Base-by-base conservation (phyloP, 2,797 vertebrate genomes). In the Alfaro cultratus region DNA sequence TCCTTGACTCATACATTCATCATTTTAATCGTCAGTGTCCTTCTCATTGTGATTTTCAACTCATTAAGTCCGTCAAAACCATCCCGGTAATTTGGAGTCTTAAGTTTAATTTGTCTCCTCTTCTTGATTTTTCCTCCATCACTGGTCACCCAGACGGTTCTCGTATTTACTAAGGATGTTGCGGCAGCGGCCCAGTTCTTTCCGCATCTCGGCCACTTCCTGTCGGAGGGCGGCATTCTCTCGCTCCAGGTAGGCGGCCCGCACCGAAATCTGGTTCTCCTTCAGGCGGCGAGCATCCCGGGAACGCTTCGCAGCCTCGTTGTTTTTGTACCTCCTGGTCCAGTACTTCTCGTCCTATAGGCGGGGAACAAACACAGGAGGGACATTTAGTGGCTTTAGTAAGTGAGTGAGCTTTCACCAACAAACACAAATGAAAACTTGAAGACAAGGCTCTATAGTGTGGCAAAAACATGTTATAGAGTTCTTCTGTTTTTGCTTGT, bases 281-380 rank as follows among this genome's bases (percentile, higher is more conserved):
- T 99, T 99, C 8, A 98, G 94, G 6, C 98, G 95, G 31, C 98
- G 96, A 1, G 98, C 97, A 0, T 99, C 98, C 16, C 98, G 95
- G 0, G 98, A 99, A 2, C 98, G 97, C 91, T 98, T 98, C 1
- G 98, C 98, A 0, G 98, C 98, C 74, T 98, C 98, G 1, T 99
- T 99, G 94, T 99, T 98, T 93, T 97, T 97, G 79, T 96, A 96
- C 49, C 98, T 93, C 36, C 98, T 95, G 90, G 94, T 97, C 98
- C 98, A 99, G 85, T 99, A 99, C 83, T 97, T 97, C 70, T 98
- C 97, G 3, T 99, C 98, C 98, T 99, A 75, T 99, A 75, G 8
- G 16, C 73, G 47, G 71, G 45, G 67, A 29, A 29, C 41, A 71
- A 45, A 80, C 13, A 85, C 4, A 80, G 8, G 74, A 55, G 12